Evolutionary conservation across 2,797 vertebrate species (phyloP), one percentile per base, ranked within the genome.

Genomic region (Erithacus rubecula): DNA sequence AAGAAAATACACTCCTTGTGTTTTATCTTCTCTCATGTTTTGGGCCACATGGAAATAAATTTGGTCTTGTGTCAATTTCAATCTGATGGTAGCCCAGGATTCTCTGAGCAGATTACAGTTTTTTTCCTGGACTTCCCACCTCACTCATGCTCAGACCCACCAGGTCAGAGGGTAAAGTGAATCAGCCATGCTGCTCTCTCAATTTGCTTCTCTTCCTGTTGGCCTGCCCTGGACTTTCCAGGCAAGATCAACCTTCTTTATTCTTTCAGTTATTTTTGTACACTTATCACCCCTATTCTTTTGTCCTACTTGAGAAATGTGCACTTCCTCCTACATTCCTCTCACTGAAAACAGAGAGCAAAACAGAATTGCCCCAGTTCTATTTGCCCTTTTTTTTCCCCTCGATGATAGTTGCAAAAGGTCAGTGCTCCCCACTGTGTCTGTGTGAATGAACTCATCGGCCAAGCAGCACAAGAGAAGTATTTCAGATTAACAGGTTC

Each of bases 381-480:
- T 70, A 34, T 11, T 86, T 1, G 2, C 34, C 1, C 0, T 71
- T 3, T 62, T 69, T 41, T 15, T 17, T 20, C 5, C 7, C 41
- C 44, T 76, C 59, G 80, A 62, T 76, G 11, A 10, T 13, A 68
- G 9, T 1, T 56, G 24, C 15, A 30, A 6, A 47, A 82, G 16
- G 9, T 88, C 46, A 47, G 32, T 15, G 32, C 21, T 81, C 60
- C 17, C 24, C 21, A 6, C 29, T 68, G 23, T 60, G 20, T 44
- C 41, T 89, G 16, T 2, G 6, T 34, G 27, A 47, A 67, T 0
- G 0, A 81, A 26, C 23, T 68, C 4, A 1, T 18, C n/a, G 53
- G 22, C 30, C 19, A 44, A 69, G 22, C 17, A 51, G 24, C 6
- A 41, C 5, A 55, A 19, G 4, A 62, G 17, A 70, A 26, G 6